A percentile compares a stretch with the other conserved stretches of the same genome.
phyloP scores from a whole-genome alignment of 2,113 vertebrate genomes.

The Campylomormyrus tamandua region DNA sequence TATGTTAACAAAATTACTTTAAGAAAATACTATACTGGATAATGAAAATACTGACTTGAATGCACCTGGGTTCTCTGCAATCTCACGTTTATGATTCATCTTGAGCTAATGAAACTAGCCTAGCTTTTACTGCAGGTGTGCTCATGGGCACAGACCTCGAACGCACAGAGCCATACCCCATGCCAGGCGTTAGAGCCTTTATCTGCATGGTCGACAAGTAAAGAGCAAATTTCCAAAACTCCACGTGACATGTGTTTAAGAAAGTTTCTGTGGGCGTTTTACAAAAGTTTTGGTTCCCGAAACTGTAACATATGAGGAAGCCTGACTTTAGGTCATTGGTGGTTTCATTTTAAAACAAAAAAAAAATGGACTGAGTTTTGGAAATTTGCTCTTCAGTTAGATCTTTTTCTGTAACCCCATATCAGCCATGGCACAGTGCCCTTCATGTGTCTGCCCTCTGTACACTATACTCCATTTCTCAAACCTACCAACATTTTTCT shows the following conservation, averaged over 20 bases:
- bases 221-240: not conserved
- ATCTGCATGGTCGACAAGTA: not conserved
- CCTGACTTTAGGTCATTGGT: not conserved
- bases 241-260: not conserved
- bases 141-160: not conserved
- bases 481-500: not conserved
- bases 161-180: not conserved
- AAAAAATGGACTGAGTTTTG: not conserved
- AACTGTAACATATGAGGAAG: not conserved
- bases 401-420: not conserved
- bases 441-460: not conserved
- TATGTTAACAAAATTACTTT: not conserved
- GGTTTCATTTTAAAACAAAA: not conserved
- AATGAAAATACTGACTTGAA: not conserved
- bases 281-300: not conserved
- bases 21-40: not conserved
- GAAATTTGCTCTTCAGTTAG: not conserved
- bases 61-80: not conserved
- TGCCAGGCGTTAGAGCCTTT: not conserved
- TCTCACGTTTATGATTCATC: not conserved
- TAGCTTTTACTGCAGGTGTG: not conserved
- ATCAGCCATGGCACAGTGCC: not conserved
- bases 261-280: not conserved
- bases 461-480: not conserved
- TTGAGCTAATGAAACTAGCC: not conserved